phyloP scores from a whole-genome alignment of 2,888 invertebrate genomes.

The Tinea pellionella region DNA sequence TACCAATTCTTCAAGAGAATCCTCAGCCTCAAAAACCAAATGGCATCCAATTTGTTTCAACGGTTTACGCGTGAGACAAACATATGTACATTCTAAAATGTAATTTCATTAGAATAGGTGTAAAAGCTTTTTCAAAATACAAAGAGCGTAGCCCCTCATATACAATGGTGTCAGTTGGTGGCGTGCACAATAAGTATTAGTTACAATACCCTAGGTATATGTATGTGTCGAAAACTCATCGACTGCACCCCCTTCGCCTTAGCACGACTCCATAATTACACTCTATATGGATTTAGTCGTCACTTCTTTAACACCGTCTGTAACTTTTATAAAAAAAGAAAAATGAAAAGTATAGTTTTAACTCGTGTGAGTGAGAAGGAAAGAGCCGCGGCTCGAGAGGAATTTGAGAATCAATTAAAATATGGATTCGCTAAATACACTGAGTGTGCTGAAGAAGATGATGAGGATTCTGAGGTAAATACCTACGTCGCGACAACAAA shows the following conservation, averaged over 20 bases:
- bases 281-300: neutral
- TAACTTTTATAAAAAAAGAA: neutral
- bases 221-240: slow-evolving; percentile 8
- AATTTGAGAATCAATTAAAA: slow-evolving; percentile 53
- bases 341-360: slow-evolving; percentile 9
- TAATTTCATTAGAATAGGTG: too few species aligned
- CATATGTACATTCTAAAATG: too few species aligned
- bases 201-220: neutral
- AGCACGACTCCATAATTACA: neutral
- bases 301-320: neutral
- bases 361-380: slow-evolving; percentile 34
- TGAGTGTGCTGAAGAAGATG: slow-evolving; percentile 46
- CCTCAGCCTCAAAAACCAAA: too few species aligned
- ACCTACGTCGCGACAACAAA: neutral
- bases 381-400: slow-evolving; percentile 46
- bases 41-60: too few species aligned
- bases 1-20: too few species aligned
- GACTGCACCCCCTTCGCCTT: slow-evolving; percentile 2
- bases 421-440: slow-evolving; percentile 47
- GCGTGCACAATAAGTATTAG: neutral
- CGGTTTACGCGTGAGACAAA: too few species aligned
- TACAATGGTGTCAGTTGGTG: neutral
- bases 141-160: neutral
- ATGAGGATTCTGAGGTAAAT: slow-evolving; percentile 49
- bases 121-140: neutral